Conservation (phyloP, 1,140 invertebrate species). For the Mactra quadrangularis region DNA sequence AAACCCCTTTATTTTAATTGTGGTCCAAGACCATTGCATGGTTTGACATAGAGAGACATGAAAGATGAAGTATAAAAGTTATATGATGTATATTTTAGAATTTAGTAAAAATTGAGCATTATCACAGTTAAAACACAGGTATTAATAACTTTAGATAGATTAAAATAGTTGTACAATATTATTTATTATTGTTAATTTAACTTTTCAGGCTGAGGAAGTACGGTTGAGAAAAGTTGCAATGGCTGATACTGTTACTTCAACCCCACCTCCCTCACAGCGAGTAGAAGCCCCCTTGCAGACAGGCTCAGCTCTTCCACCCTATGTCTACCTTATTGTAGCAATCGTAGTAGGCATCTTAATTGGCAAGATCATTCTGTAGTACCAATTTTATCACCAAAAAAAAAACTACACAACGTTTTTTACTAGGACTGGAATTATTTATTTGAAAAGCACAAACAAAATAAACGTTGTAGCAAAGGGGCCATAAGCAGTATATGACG, state of each 20-base stretch:
- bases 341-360: constrained; percentile 84
- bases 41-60: too few relatives aligned
- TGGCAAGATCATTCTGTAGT: constrained; percentile 84
- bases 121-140: too few relatives aligned
- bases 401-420: background rate
- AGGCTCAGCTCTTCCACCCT: constrained; percentile 76
- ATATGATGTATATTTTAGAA: too few relatives aligned
- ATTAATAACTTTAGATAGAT: too few relatives aligned
- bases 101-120: too few relatives aligned
- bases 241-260: constrained; percentile 86
- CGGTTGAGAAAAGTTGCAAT: constrained; percentile 86
- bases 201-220: constrained; percentile 83
- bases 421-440: constrained; percentile 22
- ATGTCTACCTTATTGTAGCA: constrained; percentile 83
- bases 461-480: constrained; percentile 23
- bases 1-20: too few relatives aligned
- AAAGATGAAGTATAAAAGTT: too few relatives aligned
- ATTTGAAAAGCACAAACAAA: constrained; percentile 34
- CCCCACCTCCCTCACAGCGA: constrained; percentile 70
- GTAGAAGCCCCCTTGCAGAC: constrained; percentile 67
- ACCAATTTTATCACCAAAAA: background rate
- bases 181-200: too few relatives aligned
- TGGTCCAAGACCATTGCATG: too few relatives aligned
- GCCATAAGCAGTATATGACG: constrained; percentile 19
- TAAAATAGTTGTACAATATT: too few relatives aligned